Conservation (phyloP, 2,888 invertebrate species). For the Celastrina argiolus region DNA sequence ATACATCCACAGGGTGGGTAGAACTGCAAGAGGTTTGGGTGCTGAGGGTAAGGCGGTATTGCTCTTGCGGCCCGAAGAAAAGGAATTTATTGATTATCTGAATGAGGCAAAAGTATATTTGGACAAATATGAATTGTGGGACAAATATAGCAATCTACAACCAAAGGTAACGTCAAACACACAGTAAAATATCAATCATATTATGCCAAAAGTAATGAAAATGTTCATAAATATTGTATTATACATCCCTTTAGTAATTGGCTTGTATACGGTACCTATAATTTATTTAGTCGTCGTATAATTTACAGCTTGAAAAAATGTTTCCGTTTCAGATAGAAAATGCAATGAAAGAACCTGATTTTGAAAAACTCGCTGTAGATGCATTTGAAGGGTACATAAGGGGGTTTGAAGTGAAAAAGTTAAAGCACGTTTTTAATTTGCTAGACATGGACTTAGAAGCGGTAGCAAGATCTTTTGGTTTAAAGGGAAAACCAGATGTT, state of each 20-base stretch:
- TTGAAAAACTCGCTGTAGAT: constrained; percentile 93
- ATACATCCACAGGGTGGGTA: constrained; percentile 98
- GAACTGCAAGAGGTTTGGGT: constrained; percentile 96
- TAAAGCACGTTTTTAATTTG: constrained; percentile 95
- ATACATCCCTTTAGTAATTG: too few species aligned
- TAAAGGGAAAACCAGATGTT: constrained; percentile 92
- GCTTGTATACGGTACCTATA: too few species aligned
- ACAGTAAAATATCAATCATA: background rate
- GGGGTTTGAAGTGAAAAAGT: constrained; percentile 96
- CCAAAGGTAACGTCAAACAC: constrained; percentile 48
- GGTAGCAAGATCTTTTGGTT: constrained; percentile 95
- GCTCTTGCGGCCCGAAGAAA: constrained; percentile 93
- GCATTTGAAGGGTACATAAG: constrained; percentile 97
- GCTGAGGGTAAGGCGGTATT: constrained; percentile 94
- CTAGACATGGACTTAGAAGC: constrained; percentile 90
- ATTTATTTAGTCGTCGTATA: too few species aligned
- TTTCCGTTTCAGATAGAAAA: constrained; percentile 89
- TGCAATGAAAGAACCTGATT: constrained; percentile 90
- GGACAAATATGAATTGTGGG: constrained; percentile 85
- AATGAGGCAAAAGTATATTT: constrained; percentile 94
- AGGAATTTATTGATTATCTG: constrained; percentile 93
- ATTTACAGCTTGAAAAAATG: too few species aligned
- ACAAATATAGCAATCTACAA: constrained; percentile 58
- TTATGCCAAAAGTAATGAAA: too few species aligned
- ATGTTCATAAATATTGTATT: too few species aligned